phyloP scores from a whole-genome alignment of 2,113 vertebrate species.

The Zosterops pallidus region DNA sequence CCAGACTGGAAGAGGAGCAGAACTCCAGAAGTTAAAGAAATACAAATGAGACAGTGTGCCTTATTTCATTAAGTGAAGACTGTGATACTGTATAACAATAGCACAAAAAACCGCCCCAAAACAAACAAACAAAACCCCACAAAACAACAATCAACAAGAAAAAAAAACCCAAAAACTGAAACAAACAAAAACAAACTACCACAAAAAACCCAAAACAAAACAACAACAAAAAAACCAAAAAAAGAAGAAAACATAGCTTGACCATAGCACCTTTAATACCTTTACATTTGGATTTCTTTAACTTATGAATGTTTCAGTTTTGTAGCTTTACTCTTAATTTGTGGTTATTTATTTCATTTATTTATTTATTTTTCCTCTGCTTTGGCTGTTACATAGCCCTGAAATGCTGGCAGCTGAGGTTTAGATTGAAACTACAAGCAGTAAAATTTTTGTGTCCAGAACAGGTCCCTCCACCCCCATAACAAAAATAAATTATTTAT shows the following conservation, averaged over 20 bases:
- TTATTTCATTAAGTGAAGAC: not conserved
- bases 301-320: not conserved
- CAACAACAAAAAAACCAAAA: too few species aligned
- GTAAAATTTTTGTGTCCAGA: not conserved
- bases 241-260: not conserved
- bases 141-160: not conserved
- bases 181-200: not conserved
- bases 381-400: not conserved
- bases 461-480: not conserved
- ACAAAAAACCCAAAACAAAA: too few species aligned
- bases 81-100: not conserved
- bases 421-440: not conserved
- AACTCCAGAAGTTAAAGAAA: not conserved
- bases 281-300: constrained; percentile 11
- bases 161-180: not conserved
- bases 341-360: not conserved
- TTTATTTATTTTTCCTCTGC: not conserved
- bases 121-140: too few species aligned
- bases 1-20: not conserved
- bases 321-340: not conserved
- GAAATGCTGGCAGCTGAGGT: not conserved
- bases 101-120: not conserved
- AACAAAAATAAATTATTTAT: not conserved
- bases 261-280: not conserved
- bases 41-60: not conserved